Evolutionary conservation across 2,113 vertebrate species (phyloP), one percentile per base, ranked within the genome.

Genomic region (Thunnus maccoyii): DNA sequence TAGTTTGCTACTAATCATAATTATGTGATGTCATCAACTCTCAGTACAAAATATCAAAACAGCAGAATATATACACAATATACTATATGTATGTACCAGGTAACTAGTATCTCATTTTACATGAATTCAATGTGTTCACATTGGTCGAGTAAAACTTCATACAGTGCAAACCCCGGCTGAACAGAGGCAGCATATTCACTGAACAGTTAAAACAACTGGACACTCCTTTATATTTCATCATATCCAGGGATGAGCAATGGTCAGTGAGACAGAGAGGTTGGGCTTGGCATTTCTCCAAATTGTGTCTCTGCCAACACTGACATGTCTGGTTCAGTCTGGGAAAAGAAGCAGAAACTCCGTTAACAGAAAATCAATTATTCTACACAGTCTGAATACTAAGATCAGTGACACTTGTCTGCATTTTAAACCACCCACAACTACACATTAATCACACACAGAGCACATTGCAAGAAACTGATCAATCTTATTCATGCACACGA

Each of bases 231-330:
- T 48, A 41, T 41, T 41, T 68, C 46, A 32, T 79, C 25, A 46
- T 52, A 30, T 85, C 51, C 66, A 76, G 56, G 63, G 50, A 22
- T 73, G 71, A 8, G 46, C 32, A 57, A 18, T 4, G 47, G 56
- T 95, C 89, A 95, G 82, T 95, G 94, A 41, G 94, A 93, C 58
- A 94, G 89, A 36, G 94, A 91, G 20, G 90, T 89, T 0, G 95
- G 95, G n/a, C 94, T 95, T 60, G 94, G 92, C 80, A 95, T 94
- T 47, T 94, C 94, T 73, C 93, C 88, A 87, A 94, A 95, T 58
- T 87, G 92, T 18, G 90, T 44, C 22, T 95, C 94, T 30, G 93
- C 76, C 89, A 94, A 80, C 52, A 83, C 83, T 1, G 94, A 86
- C 41, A 91, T 74, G 57, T 95, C 94, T 6, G 89, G 57, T 78